Percentiles rank a stretch among this genome's conserved stretches.
phyloP scores from a whole-genome alignment of 1,140 invertebrate genomes.

The Cherax destructor region DNA sequence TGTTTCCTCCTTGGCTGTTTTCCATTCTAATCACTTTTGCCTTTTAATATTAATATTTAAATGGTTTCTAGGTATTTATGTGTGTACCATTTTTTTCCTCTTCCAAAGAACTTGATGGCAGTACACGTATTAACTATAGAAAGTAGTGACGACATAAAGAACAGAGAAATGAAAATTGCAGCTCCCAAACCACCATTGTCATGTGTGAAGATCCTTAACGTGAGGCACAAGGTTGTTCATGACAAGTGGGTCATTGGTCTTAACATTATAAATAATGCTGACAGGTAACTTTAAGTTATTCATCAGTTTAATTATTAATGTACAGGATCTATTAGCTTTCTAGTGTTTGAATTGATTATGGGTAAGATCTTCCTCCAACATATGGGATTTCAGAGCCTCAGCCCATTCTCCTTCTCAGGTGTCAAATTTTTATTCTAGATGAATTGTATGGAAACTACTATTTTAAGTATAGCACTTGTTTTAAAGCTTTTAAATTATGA shows the following conservation, averaged over 20 bases:
- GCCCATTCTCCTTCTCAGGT: no score
- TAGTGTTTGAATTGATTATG: no score
- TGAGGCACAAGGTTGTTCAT: slow-evolving; percentile 50
- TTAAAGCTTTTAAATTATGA: no score
- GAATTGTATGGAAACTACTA: no score
- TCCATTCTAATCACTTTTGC: background rate
- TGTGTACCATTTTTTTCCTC: background rate
- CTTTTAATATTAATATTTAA: no score
- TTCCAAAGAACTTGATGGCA: slow-evolving; percentile 28
- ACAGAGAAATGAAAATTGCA: background rate
- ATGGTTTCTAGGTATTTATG: no score
- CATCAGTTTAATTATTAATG: no score
- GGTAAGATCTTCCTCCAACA: no score
- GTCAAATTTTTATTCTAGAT: no score
- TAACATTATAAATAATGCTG: slow-evolving; percentile 26
- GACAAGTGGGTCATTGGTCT: slow-evolving; percentile 57
- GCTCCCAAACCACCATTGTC: background rate
- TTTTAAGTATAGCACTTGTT: no score
- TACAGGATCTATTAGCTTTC: no score
- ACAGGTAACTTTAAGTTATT: slow-evolving; percentile 12
- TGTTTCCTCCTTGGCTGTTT: background rate
- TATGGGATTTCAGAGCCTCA: no score
- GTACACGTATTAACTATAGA: slow-evolving; percentile 1
- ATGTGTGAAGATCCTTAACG: slow-evolving; percentile 6
- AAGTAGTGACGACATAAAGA: background rate